Percentiles rank a stretch among this genome's conserved stretches.
These are phyloP conservation scores for Oryzias dopingdopingensis DNA, from an alignment of 2,797 vertebrate genomes.

Conservation along the genomic window DNA sequence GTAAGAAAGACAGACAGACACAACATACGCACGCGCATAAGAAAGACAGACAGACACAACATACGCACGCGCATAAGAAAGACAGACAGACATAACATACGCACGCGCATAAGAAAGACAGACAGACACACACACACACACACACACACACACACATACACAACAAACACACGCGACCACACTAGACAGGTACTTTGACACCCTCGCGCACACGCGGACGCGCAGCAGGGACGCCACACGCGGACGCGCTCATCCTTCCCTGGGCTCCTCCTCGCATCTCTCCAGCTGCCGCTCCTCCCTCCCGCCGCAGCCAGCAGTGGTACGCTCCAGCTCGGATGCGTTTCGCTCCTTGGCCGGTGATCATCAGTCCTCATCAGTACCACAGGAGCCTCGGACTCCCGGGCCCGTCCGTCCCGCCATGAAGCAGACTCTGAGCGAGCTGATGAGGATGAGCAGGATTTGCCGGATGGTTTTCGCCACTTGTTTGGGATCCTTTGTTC, in stretches of 20 bases:
- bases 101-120: too few species aligned
- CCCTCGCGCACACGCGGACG: neutral
- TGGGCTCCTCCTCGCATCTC: too few species aligned
- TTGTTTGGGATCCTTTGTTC: slow-evolving; percentile 95
- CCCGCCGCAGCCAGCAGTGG: slow-evolving; percentile 45
- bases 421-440: slow-evolving; percentile 91
- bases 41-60: too few species aligned
- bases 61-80: too few species aligned
- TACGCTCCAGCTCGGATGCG: slow-evolving; percentile 62
- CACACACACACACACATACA: too few species aligned
- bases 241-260: slow-evolving; percentile 58
- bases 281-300: slow-evolving; percentile 11
- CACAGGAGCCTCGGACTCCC: slow-evolving; percentile 41
- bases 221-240: slow-evolving; percentile 10
- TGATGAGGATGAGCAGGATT: slow-evolving; percentile 96
- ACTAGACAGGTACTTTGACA: too few species aligned
- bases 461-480: slow-evolving; percentile 96
- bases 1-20: too few species aligned
- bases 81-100: too few species aligned
- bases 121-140: too few species aligned
- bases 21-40: too few species aligned
- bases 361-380: slow-evolving; percentile 72
- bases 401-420: slow-evolving; percentile 74
- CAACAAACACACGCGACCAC: too few species aligned
- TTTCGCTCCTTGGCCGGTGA: slow-evolving; percentile 59